phyloP scores from a whole-genome alignment of 2,113 vertebrate species.

The Oreochromis spilurus region DNA sequence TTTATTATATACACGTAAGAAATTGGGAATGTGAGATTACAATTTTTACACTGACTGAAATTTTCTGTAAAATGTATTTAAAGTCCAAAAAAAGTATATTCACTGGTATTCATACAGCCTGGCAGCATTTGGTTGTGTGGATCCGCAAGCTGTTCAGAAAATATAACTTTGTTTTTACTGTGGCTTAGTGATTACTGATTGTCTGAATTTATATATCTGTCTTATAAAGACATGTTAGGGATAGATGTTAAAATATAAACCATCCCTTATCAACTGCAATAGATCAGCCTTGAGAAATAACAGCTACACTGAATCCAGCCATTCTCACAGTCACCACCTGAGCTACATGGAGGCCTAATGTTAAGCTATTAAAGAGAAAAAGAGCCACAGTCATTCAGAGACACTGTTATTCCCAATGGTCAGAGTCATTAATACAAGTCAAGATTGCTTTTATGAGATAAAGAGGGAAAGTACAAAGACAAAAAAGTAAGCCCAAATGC shows the following conservation, averaged over 20 bases:
- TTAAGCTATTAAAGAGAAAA: constrained; percentile 59
- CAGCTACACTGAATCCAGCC: constrained; percentile 18
- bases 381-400: constrained; percentile 45
- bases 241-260: constrained; percentile 30
- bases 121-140: background rate
- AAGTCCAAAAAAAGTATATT: background rate
- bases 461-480: background rate
- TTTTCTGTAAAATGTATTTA: background rate
- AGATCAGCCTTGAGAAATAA: constrained; percentile 45
- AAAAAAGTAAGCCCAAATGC: background rate
- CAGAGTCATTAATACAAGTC: constrained; percentile 35
- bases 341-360: constrained; percentile 33
- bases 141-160: background rate
- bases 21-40: background rate
- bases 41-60: background rate
- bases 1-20: background rate
- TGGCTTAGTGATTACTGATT: background rate
- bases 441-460: constrained; percentile 24
- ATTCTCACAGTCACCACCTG: constrained; percentile 16
- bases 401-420: constrained; percentile 33
- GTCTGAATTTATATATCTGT: background rate
- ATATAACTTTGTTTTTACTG: background rate
- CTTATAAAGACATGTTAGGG: constrained; percentile 7
- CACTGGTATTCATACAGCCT: background rate
- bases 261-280: constrained; percentile 39